Conservation (phyloP, 2,888 invertebrate genomes). For the Melieria crassipennis region DNA sequence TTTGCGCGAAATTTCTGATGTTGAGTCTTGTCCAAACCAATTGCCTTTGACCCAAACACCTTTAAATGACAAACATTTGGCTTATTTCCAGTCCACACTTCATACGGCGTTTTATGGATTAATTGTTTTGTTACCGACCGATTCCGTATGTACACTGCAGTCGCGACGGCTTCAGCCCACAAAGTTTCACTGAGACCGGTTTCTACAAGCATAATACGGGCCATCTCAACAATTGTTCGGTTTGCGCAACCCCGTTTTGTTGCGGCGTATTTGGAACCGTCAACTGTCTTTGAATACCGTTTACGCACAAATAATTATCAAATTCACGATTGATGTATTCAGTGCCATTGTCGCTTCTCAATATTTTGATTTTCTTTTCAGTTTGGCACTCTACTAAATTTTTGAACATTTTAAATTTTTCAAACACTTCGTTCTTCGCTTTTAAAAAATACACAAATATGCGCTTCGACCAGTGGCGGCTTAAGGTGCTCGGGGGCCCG, state of each 20-base stretch:
- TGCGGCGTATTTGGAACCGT: not conserved
- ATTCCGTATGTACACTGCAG: not conserved
- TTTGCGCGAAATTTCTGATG: slow-evolving; percentile 15
- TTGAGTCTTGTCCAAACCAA: slow-evolving; percentile 14
- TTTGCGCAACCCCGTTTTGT: slow-evolving; percentile 13
- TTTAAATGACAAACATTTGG: slow-evolving; percentile 1
- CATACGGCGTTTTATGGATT: not conserved
- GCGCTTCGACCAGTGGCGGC: no score
- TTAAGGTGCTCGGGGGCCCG: no score
- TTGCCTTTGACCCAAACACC: slow-evolving; percentile 2
- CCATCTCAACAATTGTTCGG: slow-evolving; percentile 5
- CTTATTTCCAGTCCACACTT: not conserved
- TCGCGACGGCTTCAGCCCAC: slow-evolving; percentile 17
- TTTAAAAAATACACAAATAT: not conserved
- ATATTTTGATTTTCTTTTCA: not conserved
- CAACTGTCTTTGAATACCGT: not conserved
- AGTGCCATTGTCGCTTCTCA: slow-evolving; percentile 3
- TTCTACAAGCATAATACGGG: slow-evolving; percentile 7
- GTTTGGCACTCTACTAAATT: slow-evolving; percentile 5
- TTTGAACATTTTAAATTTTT: not conserved
- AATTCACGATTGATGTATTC: not conserved
- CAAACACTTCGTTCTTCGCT: not conserved
- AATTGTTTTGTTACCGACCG: not conserved
- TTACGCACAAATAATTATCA: not conserved
- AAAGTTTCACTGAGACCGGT: not conserved